Conservation (phyloP, 92 coral and sea anemone genomes). For the Heteractis magnifica region DNA sequence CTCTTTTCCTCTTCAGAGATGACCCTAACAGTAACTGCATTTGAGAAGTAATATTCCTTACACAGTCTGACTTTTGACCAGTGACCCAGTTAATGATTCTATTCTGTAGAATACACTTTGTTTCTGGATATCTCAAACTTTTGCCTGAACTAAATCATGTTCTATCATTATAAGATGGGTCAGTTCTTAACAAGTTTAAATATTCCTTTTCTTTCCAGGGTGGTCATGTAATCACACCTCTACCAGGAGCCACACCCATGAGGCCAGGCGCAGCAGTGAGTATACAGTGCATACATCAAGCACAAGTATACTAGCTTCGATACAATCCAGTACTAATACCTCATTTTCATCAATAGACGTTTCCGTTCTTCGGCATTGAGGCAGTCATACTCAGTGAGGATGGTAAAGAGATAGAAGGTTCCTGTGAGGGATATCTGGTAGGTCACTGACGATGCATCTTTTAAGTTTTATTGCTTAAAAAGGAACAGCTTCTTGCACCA, state of each 20-base stretch:
- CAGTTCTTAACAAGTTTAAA: conserved; percentile 11
- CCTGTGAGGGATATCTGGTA: conserved; percentile 94
- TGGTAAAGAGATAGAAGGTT: conserved; percentile 91
- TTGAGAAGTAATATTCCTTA: too few relatives aligned
- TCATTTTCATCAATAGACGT: conserved; percentile 51
- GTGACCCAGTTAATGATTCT: too few relatives aligned
- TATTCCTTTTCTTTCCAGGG: conserved; percentile 56
- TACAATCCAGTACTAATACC: background rate
- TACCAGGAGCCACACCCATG: conserved; percentile 98
- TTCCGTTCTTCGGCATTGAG: conserved; percentile 97
- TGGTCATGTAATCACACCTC: conserved; percentile 92
- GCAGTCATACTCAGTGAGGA: conserved; percentile 93
- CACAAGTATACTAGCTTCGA: background rate
- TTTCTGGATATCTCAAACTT: too few relatives aligned
- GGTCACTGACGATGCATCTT: background rate
- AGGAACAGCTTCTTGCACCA: too few relatives aligned
- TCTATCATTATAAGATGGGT: too few relatives aligned
- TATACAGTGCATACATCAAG: background rate
- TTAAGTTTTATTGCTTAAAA: too few relatives aligned
- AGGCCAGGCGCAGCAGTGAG: conserved; percentile 98
- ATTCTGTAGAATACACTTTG: too few relatives aligned
- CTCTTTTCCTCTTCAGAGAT: too few relatives aligned
- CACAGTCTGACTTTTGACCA: too few relatives aligned
- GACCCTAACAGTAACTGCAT: too few relatives aligned
- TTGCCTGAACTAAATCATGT: too few relatives aligned